A percentile compares a stretch with the other conserved stretches of the same genome.
phyloP scores from a whole-genome alignment of 2,113 vertebrate genomes.

The Okapia johnstoni region DNA sequence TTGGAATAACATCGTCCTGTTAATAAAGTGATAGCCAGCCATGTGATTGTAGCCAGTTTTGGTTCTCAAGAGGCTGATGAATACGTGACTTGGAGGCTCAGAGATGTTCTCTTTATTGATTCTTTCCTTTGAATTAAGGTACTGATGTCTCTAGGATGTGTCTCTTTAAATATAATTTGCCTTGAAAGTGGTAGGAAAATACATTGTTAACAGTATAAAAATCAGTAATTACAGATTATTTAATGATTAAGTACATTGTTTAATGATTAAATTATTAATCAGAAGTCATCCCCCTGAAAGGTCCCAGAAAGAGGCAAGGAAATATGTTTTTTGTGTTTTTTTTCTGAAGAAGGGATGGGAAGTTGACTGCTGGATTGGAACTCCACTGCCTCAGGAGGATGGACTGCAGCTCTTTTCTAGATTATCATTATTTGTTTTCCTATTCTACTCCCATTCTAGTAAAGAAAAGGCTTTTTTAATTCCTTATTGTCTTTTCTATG shows the following conservation, averaged over 20 bases:
- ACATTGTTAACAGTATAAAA: background rate
- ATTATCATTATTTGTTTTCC: background rate
- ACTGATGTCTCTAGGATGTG: background rate
- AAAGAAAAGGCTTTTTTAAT: background rate
- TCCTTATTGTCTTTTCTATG: background rate
- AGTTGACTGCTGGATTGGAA: background rate
- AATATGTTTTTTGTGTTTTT: background rate
- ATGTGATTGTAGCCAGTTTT: background rate
- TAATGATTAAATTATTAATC: background rate
- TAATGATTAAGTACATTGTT: background rate
- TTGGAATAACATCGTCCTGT: background rate
- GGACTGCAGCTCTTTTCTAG: background rate
- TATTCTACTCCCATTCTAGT: background rate
- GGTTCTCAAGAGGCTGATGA: background rate
- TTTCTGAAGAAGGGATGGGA: background rate
- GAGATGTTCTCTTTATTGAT: background rate
- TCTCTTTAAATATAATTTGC: background rate
- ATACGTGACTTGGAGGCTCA: background rate
- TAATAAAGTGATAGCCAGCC: background rate
- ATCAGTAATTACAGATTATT: background rate
- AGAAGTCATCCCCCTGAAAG: background rate
- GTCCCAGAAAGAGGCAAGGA: background rate
- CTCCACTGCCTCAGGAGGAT: background rate
- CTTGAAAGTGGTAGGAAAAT: background rate
- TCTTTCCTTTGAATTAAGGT: background rate